Percentiles rank a stretch among this genome's conserved stretches.
Conservation (phyloP, 1,140 invertebrate genomes). For the Propsilocerus akamusi region DNA sequence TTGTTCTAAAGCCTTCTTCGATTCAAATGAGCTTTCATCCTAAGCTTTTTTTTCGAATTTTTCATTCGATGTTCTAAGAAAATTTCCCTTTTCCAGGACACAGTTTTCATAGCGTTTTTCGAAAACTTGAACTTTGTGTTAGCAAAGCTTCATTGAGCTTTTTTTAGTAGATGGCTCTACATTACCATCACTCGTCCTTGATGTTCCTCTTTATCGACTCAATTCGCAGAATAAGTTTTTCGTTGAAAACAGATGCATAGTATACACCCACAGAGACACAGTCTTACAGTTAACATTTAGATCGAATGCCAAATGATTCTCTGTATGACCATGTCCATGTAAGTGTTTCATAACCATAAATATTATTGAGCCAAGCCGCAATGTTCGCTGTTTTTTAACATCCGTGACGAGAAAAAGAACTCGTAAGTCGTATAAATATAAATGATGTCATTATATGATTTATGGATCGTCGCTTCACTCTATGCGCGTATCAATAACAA, state of each 20-base stretch:
- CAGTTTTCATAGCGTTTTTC: too few species aligned
- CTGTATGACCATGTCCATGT: constrained; percentile 24
- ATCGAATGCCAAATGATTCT: constrained; percentile 23
- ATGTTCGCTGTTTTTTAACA: too few species aligned
- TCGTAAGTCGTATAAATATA: too few species aligned
- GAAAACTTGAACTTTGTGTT: too few species aligned
- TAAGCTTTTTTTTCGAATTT: neutral
- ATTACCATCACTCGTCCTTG: too few species aligned
- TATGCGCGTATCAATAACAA: neutral
- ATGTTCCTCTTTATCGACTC: too few species aligned
- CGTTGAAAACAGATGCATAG: too few species aligned
- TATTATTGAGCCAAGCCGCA: neutral
- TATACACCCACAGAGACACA: constrained; percentile 21
- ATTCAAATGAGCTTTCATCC: neutral
- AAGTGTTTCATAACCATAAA: neutral
- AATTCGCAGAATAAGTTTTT: too few species aligned
- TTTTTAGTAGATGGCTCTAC: too few species aligned
- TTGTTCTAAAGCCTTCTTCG: neutral
- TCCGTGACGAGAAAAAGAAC: neutral
- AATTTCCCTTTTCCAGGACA: too few species aligned
- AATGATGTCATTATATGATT: neutral
- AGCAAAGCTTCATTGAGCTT: too few species aligned
- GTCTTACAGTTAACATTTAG: constrained; percentile 27
- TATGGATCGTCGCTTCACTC: neutral
- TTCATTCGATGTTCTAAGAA: too few species aligned